These are phyloP conservation scores for Clusia tigrina DNA, from an alignment of 2,888 invertebrate species.

Conservation along the genomic window DNA sequence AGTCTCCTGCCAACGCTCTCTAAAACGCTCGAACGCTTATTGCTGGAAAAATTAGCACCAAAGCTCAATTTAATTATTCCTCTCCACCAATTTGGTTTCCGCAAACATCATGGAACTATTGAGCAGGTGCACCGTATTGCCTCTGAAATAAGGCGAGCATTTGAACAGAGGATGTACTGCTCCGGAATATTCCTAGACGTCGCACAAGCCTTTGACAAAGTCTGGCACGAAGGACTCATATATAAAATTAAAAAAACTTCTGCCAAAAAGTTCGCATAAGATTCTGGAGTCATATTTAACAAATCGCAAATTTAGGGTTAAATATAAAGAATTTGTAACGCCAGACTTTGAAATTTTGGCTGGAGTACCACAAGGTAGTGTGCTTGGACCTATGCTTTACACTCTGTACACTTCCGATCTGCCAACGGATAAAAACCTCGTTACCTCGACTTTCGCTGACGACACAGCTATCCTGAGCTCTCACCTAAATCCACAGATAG, in stretches of 20 bases:
- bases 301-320: background rate
- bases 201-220: background rate
- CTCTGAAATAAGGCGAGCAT: no score
- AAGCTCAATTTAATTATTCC: no score
- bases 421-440: background rate
- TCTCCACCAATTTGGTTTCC: no score
- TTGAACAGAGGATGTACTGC: no score
- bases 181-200: background rate
- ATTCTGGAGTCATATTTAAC: no score
- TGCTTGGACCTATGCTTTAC: background rate
- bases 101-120: no score
- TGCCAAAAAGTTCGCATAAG: no score
- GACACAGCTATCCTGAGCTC: background rate
- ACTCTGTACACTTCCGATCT: background rate
- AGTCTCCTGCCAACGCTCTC: no score
- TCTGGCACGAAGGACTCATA: background rate
- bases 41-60: no score
- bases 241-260: no score
- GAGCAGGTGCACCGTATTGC: no score
- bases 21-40: no score
- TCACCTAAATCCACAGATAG: background rate
- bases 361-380: background rate
- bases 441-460: background rate
- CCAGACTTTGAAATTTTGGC: background rate
- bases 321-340: background rate